Conservation (phyloP, 2,113 vertebrate species). For the Psilopsiagon aurifrons region DNA sequence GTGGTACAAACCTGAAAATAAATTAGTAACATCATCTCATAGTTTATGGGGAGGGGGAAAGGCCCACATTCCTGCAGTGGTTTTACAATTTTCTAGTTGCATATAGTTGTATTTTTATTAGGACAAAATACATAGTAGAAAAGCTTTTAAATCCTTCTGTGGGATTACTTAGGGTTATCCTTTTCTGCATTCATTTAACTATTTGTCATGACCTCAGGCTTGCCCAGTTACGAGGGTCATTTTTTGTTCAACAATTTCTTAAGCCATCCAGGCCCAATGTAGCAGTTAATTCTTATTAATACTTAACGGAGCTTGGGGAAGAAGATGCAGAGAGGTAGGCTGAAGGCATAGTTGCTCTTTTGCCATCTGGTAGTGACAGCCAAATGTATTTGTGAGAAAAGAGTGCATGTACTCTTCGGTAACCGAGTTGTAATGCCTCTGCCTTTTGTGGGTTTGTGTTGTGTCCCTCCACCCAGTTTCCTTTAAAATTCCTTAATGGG, state of each 20-base stretch:
- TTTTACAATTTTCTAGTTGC: not conserved
- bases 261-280: not conserved
- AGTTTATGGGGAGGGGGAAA: fast-evolving
- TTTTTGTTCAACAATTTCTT: not conserved
- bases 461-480: not conserved
- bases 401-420: not conserved
- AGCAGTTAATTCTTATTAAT: not conserved
- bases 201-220: not conserved
- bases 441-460: not conserved
- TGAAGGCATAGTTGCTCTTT: not conserved
- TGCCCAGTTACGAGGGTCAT: not conserved
- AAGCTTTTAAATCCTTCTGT: not conserved
- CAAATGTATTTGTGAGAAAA: not conserved
- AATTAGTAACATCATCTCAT: not conserved
- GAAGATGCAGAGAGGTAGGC: not conserved
- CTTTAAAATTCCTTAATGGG: not conserved
- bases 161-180: not conserved
- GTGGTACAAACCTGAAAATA: not conserved
- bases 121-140: not conserved
- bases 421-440: not conserved
- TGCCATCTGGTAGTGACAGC: fast-evolving
- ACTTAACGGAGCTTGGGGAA: not conserved
- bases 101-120: not conserved
- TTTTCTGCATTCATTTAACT: not conserved
- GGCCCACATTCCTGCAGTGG: not conserved